Conservation (phyloP, 2,888 invertebrate species). For the Phengaris alcon region DNA sequence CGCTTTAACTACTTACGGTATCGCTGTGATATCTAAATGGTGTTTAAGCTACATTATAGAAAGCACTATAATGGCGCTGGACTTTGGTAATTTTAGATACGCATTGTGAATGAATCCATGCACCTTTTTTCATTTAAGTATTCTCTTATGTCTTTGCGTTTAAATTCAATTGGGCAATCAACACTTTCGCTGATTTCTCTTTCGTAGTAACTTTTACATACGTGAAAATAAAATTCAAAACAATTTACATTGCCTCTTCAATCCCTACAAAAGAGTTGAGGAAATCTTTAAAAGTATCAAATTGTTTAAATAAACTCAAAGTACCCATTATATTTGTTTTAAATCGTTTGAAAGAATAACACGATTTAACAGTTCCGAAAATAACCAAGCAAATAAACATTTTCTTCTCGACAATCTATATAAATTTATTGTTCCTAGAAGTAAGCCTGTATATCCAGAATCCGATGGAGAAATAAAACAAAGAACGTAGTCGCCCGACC, state of each 20-base stretch:
- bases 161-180: conserved; percentile 28
- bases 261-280: neutral
- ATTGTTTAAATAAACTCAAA: neutral
- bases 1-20: conserved; percentile 13
- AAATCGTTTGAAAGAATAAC: neutral
- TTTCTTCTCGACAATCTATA: conserved; percentile 9
- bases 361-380: neutral
- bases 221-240: neutral
- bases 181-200: conserved; percentile 29
- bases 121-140: conserved; percentile 18
- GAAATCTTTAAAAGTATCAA: neutral
- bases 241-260: neutral
- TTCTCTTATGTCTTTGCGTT: conserved; percentile 17
- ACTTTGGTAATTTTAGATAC: conserved; percentile 17
- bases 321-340: conserved; percentile 6
- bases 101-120: conserved; percentile 9
- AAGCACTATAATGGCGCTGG: conserved; percentile 7
- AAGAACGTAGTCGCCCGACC: conserved; percentile 5
- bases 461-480: conserved; percentile 17
- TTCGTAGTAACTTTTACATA: neutral
- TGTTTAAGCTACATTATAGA: conserved; percentile 16
- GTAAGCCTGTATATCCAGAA: conserved; percentile 3
- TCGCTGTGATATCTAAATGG: conserved; percentile 12
- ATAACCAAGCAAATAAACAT: conserved; percentile 9
- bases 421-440: conserved; percentile 10